Conservation (phyloP, 2,113 vertebrate genomes). For the Blennius ocellaris region DNA sequence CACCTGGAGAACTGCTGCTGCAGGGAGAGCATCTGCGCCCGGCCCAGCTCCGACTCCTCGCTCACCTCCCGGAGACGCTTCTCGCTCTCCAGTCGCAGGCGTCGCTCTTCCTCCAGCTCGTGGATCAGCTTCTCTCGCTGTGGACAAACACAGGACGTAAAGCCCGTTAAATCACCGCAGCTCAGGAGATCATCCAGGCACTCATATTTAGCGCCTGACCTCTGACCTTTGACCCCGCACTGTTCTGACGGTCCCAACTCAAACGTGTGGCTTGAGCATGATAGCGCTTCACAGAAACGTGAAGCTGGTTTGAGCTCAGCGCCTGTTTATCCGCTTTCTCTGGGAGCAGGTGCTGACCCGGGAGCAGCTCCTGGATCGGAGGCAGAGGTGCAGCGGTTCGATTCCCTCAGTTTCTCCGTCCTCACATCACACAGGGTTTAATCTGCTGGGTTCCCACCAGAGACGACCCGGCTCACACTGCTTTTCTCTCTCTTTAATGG, state of each 20-base stretch:
- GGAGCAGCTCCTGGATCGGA: too few relatives aligned
- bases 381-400: too few relatives aligned
- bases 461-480: conserved; percentile 32
- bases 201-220: too few relatives aligned
- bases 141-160: conserved; percentile 37
- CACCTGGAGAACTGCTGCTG: conserved; percentile 94
- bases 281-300: too few relatives aligned
- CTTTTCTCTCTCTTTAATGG: conserved; percentile 55
- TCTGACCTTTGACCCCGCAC: too few relatives aligned
- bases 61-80: conserved; percentile 89
- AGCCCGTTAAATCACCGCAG: background rate
- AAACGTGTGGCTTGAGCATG: too few relatives aligned
- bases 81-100: conserved; percentile 90
- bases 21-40: conserved; percentile 89
- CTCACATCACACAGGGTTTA: conserved; percentile 17
- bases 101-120: conserved; percentile 93
- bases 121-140: conserved; percentile 95
- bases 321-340: too few relatives aligned
- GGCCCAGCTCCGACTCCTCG: conserved; percentile 87
- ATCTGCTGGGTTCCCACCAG: conserved; percentile 14
- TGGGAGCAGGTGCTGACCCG: too few relatives aligned
- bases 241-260: too few relatives aligned
- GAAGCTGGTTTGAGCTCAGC: too few relatives aligned
- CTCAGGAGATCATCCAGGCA: conserved; percentile 14
- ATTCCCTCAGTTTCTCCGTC: background rate